A percentile compares a stretch with the other conserved stretches of the same genome.
Evolutionary conservation across 2,888 invertebrate species (phyloP).

Genomic region (Ennomos quercinarius): DNA sequence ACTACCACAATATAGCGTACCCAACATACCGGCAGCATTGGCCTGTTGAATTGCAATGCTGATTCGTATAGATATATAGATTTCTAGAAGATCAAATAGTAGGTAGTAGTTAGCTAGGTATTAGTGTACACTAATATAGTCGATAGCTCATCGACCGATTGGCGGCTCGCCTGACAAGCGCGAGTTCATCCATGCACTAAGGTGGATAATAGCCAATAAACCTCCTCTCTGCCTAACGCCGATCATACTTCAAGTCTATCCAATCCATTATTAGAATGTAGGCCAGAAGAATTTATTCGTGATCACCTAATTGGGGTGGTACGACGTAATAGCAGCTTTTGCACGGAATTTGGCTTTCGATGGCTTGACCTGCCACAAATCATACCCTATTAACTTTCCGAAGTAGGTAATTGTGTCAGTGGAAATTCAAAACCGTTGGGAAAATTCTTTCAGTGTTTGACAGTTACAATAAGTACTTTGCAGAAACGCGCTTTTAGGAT

Average conservation of each 20-base stretch:
- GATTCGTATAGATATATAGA: too few species aligned
- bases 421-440: neutral
- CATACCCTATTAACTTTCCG: conserved; percentile 17
- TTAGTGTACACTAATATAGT: too few species aligned
- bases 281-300: conserved; percentile 43
- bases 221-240: conserved; percentile 12
- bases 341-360: conserved; percentile 19
- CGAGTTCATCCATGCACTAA: conserved; percentile 41
- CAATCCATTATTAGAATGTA: conserved; percentile 50
- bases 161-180: conserved; percentile 53
- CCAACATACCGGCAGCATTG: too few species aligned
- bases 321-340: conserved; percentile 25
- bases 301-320: conserved; percentile 33
- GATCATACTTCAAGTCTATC: conserved; percentile 10
- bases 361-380: conserved; percentile 26
- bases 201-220: conserved; percentile 34
- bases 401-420: conserved; percentile 16
- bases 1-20: too few species aligned
- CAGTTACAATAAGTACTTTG: too few species aligned
- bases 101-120: too few species aligned
- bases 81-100: too few species aligned
- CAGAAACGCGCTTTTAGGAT: too few species aligned
- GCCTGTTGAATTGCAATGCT: too few species aligned
- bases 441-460: too few species aligned
- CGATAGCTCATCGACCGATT: conserved; percentile 40